phyloP scores from a whole-genome alignment of 1,140 invertebrate genomes.

The Trichonephila clavipes region DNA sequence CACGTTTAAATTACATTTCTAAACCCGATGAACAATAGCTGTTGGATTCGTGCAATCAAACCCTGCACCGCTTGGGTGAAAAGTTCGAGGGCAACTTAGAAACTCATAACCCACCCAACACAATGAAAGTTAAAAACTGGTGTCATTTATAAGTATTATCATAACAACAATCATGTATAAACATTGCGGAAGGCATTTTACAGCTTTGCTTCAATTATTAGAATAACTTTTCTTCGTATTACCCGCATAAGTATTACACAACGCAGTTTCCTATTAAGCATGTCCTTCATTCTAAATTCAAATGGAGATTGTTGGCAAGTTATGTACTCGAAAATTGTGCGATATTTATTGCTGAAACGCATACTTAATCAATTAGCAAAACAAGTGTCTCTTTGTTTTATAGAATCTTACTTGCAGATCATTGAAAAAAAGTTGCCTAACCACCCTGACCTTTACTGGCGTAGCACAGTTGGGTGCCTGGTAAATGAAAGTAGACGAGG shows the following conservation, averaged over 20 bases:
- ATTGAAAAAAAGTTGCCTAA: not conserved
- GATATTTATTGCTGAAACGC: no score
- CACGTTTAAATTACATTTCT: not conserved
- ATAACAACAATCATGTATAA: conserved; percentile 19
- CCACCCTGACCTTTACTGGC: not conserved
- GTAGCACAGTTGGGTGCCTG: not conserved
- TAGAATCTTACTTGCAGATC: conserved; percentile 1
- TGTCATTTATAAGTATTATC: conserved; percentile 23
- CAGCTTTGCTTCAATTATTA: not conserved
- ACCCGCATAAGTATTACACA: not conserved
- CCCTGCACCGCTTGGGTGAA: not conserved
- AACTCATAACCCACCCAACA: conserved; percentile 6
- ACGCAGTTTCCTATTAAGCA: not conserved
- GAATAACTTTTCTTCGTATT: not conserved
- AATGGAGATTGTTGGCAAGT: no score
- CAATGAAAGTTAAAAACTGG: conserved; percentile 8
- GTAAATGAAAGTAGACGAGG: not conserved
- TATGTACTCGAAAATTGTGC: no score
- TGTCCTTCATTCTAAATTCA: no score
- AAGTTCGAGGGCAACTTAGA: not conserved
- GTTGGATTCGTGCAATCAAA: not conserved
- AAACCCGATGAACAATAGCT: not conserved
- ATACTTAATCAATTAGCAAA: conserved; percentile 1
- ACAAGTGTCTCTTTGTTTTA: not conserved
- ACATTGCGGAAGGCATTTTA: not conserved